Base-by-base conservation (phyloP, 2,113 vertebrate species). In the Chaetorhynchus papuensis region DNA sequence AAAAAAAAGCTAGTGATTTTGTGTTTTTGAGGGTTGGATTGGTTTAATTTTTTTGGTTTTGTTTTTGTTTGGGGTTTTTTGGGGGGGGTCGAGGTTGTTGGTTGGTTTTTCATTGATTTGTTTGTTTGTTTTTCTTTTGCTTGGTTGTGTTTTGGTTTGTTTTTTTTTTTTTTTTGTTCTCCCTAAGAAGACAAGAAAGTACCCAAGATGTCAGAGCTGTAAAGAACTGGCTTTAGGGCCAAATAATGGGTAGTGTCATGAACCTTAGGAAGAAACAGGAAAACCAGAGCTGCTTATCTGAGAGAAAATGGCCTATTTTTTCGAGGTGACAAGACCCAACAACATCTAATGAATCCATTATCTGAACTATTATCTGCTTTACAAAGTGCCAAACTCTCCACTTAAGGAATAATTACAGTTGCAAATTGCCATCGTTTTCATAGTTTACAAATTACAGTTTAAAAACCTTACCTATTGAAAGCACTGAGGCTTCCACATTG, bases 51-150 rank as follows among this genome's bases (percentile, higher is more conserved):
- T 11, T 37, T 26, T 21, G 5, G 7, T 26, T 37, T 27, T 41
- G 28, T 10, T 59, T 35, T 17, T 33, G 15, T 45, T 60, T 17
- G 33, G 31, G 12, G 10, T 5, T 71, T 63, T 60, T 50, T 17
- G 2, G 6, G 16, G 2, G 27, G 17, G 7, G 9, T 7, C 0
- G 0, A 30, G 6, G 3, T 45, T 63, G 5, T 13, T 44, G 4
- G 7, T 22, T 64, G 22, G 2, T 84, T 47, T 74, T 56, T n/a
- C n/a, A n/a, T n/a, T n/a, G 3, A 27, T 15, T 64, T 30, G 5
- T 26, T 56, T n/a, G 4, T 31, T 47, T n/a, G 6, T 11, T 56
- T 56, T 21, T n/a, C 6, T 11, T 41, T 79, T 2, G 2, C 7
- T 44, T 42, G 3, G 0, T 20, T 64, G 18, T n/a, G 4, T 11